Percentiles rank a stretch among this genome's conserved stretches.
Conservation (phyloP, 2,888 invertebrate species). For the Caenorhabditis macrosperma region DNA sequence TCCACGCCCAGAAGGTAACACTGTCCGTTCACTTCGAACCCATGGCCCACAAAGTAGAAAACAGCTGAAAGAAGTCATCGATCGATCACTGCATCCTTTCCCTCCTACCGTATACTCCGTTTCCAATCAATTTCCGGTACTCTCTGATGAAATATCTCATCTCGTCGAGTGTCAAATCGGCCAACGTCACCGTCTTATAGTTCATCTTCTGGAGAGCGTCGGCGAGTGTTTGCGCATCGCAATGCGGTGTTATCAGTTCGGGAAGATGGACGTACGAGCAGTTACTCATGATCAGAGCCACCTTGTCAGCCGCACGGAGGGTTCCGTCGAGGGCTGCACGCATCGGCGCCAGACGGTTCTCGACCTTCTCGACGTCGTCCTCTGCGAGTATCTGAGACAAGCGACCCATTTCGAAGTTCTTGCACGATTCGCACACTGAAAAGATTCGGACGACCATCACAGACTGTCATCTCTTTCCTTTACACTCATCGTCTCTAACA, state of each 20-base stretch:
- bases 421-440: slow-evolving; percentile 72
- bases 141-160: slow-evolving; percentile 81
- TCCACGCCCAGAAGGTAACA: slow-evolving; percentile 82
- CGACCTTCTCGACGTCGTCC: slow-evolving; percentile 35
- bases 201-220: slow-evolving; percentile 76
- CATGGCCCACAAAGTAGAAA: slow-evolving; percentile 82
- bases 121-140: slow-evolving; percentile 81
- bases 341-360: background rate
- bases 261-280: slow-evolving; percentile 80
- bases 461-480: background rate
- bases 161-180: slow-evolving; percentile 81
- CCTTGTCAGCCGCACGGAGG: slow-evolving; percentile 80
- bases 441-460: background rate
- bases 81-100: background rate
- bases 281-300: slow-evolving; percentile 82
- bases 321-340: slow-evolving; percentile 10
- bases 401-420: slow-evolving; percentile 61
- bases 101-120: slow-evolving; percentile 80
- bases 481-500: slow-evolving; percentile 59
- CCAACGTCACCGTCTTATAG: slow-evolving; percentile 82
- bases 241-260: slow-evolving; percentile 78
- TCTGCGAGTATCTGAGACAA: slow-evolving; percentile 62
- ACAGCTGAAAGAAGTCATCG: slow-evolving; percentile 72
- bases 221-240: slow-evolving; percentile 80
- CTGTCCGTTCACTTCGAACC: slow-evolving; percentile 81